phyloP scores from a whole-genome alignment of 2,888 invertebrate genomes.

The Eupithecia exiguata region DNA sequence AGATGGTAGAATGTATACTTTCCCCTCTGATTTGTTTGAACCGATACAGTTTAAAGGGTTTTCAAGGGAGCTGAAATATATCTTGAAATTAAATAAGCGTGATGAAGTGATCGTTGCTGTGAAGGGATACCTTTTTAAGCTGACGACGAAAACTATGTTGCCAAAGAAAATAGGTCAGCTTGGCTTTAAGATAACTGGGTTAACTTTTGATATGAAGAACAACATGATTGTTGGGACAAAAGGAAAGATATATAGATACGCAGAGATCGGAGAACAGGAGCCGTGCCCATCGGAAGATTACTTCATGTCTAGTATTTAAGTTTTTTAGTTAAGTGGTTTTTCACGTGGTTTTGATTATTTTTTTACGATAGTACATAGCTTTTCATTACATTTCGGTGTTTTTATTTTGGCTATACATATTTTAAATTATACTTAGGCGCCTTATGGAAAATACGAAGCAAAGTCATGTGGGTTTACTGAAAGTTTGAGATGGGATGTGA shows the following conservation, averaged over 20 bases:
- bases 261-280: slow-evolving; percentile 67
- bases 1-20: slow-evolving; percentile 75
- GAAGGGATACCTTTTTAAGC: slow-evolving; percentile 68
- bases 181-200: slow-evolving; percentile 74
- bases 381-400: neutral
- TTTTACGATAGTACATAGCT: slow-evolving; percentile 3
- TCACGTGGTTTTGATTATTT: neutral
- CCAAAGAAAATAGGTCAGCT: slow-evolving; percentile 72
- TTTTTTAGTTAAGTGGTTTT: neutral
- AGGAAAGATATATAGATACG: slow-evolving; percentile 77
- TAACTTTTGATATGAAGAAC: slow-evolving; percentile 71
- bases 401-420: neutral
- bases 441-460: neutral
- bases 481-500: neutral
- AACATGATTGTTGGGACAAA: slow-evolving; percentile 76
- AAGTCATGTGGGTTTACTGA: neutral
- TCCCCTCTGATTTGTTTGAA: slow-evolving; percentile 68
- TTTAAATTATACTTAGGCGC: neutral
- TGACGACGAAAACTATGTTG: slow-evolving; percentile 66
- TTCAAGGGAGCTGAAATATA: slow-evolving; percentile 73
- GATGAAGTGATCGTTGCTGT: slow-evolving; percentile 76
- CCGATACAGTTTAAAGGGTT: slow-evolving; percentile 78
- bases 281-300: slow-evolving; percentile 77
- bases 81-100: slow-evolving; percentile 66
- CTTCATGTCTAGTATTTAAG: slow-evolving; percentile 72